These are phyloP conservation scores for Argyra leucocephala DNA, from an alignment of 2,888 invertebrate species.

Conservation along the genomic window DNA sequence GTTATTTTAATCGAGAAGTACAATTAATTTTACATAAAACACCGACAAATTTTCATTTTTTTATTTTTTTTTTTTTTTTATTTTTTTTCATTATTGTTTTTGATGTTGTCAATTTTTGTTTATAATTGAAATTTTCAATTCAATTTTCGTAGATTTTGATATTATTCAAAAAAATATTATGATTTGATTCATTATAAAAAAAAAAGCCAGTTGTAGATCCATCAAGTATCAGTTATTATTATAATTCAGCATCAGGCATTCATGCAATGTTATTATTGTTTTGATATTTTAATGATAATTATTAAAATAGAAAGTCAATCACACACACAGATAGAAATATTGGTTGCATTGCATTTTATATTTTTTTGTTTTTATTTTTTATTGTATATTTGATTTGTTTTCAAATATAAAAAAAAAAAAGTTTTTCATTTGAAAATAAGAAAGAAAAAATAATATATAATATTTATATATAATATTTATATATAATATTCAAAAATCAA, in stretches of 20 bases:
- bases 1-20: too few relatives aligned
- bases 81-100: background rate
- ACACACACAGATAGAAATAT: background rate
- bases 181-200: background rate
- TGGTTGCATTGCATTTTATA: background rate
- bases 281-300: background rate
- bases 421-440: background rate
- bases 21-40: too few relatives aligned
- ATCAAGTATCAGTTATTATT: conserved; percentile 4
- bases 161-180: background rate
- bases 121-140: too few relatives aligned
- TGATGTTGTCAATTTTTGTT: too few relatives aligned
- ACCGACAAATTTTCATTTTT: background rate
- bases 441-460: background rate
- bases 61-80: conserved; percentile 4
- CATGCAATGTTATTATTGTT: background rate
- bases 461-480: too few relatives aligned
- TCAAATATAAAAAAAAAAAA: too few relatives aligned
- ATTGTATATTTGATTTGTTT: background rate
- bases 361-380: background rate
- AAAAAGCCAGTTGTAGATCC: conserved; percentile 6
- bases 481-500: conserved; percentile 1
- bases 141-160: too few relatives aligned
- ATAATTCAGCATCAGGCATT: background rate
- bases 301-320: background rate